These are phyloP conservation scores for Physeter macrocephalus DNA, from an alignment of 2,113 vertebrate species.

Conservation along the genomic window DNA sequence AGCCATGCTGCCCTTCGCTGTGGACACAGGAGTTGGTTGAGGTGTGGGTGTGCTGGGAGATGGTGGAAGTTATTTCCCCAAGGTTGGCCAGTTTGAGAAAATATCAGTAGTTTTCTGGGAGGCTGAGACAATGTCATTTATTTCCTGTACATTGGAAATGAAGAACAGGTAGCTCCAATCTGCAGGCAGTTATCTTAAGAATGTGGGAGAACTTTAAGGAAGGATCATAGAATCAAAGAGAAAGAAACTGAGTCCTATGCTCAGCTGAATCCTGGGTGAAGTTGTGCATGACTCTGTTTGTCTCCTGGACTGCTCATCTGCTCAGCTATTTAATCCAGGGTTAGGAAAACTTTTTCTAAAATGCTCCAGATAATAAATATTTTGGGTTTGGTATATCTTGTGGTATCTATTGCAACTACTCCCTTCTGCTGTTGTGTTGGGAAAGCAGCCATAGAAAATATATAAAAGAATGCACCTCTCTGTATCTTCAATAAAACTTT, in stretches of 20 bases:
- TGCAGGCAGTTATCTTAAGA: neutral
- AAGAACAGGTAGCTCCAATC: neutral
- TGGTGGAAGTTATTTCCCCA: too few relatives aligned
- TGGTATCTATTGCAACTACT: neutral
- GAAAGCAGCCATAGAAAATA: neutral
- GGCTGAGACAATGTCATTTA: neutral
- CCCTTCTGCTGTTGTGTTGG: neutral
- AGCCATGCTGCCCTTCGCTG: too few relatives aligned
- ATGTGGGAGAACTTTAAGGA: neutral
- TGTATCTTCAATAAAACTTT: neutral
- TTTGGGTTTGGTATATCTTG: neutral
- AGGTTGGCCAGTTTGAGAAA: neutral
- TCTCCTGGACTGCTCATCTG: neutral
- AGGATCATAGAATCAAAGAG: neutral
- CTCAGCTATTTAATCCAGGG: neutral
- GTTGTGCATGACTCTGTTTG: neutral
- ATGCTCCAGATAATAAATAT: neutral
- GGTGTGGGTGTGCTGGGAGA: accelerated
- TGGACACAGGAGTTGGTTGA: neutral
- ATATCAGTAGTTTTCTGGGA: neutral
- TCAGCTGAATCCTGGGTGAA: accelerated
- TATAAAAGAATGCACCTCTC: neutral
- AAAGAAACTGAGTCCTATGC: neutral
- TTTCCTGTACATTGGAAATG: neutral
- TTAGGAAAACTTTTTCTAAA: neutral